Percentiles rank a stretch among this genome's conserved stretches.
These are phyloP conservation scores for Tenrec ecaudatus DNA, from an alignment of 2,113 vertebrate species.

Conservation along the genomic window DNA sequence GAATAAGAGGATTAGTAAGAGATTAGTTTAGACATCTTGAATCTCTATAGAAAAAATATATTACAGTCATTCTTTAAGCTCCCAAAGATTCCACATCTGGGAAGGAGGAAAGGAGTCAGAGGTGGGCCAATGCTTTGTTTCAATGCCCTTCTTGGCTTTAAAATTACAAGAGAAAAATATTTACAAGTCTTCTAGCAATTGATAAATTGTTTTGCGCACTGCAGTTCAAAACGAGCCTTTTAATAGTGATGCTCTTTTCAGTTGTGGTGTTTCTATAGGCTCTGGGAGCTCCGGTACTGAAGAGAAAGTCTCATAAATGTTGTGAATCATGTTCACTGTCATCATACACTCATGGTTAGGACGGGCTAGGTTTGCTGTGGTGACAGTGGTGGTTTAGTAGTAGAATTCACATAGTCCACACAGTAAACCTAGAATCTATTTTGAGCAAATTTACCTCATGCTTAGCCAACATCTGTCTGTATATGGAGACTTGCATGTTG, in stretches of 20 bases:
- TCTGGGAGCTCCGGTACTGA: neutral
- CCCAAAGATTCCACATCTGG: conserved; percentile 41
- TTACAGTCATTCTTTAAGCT: conserved; percentile 53
- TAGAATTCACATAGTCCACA: neutral
- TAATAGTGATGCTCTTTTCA: neutral
- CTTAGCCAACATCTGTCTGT: neutral
- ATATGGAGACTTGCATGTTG: neutral
- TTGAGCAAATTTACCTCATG: neutral
- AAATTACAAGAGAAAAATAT: neutral
- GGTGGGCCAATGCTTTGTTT: neutral
- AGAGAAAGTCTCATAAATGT: neutral
- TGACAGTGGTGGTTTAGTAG: neutral
- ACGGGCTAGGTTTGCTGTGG: neutral
- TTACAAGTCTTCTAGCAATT: neutral
- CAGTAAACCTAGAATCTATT: neutral
- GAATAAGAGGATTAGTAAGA: conserved; percentile 69
- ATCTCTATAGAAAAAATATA: conserved; percentile 34
- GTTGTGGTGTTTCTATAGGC: neutral
- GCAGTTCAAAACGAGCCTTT: neutral
- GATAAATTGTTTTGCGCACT: neutral
- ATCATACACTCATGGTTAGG: no score
- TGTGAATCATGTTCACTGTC: neutral
- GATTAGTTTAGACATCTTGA: conserved; percentile 72
- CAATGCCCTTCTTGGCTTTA: conserved; percentile 27
- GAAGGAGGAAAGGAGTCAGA: neutral